Percentiles rank a stretch among this genome's conserved stretches.
Conservation (phyloP, 2,888 invertebrate genomes). For the Zonitis immaculata region DNA sequence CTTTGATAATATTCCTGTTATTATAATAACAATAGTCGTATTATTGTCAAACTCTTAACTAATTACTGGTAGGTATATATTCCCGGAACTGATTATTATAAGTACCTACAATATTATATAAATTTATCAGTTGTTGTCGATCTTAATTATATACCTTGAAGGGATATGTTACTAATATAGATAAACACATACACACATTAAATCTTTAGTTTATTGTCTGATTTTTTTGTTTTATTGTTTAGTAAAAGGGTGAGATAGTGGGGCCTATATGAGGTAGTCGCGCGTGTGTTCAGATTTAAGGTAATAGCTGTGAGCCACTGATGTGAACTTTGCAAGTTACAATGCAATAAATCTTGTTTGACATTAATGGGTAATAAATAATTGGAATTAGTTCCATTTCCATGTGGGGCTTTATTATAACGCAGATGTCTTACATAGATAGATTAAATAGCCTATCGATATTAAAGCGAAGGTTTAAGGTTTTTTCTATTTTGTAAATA, state of each 20-base stretch:
- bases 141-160: not conserved
- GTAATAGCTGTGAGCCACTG: slow-evolving; percentile 24
- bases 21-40: too few relatives aligned
- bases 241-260: not conserved
- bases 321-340: slow-evolving; percentile 26
- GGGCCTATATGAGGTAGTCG: not conserved
- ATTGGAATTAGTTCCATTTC: slow-evolving; percentile 37
- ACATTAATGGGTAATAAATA: slow-evolving; percentile 31
- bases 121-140: not conserved
- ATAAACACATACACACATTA: too few relatives aligned
- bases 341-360: slow-evolving; percentile 29
- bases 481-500: slow-evolving; percentile 24
- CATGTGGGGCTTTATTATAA: slow-evolving; percentile 34
- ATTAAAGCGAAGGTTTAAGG: slow-evolving; percentile 32
- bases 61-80: not conserved
- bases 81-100: not conserved
- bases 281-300: slow-evolving; percentile 13
- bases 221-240: not conserved
- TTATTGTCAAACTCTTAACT: not conserved
- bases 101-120: not conserved
- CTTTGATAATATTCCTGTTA: too few relatives aligned
- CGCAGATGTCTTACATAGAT: slow-evolving; percentile 38
- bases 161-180: not conserved
- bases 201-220: not conserved
- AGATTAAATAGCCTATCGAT: slow-evolving; percentile 29